A percentile compares a stretch with the other conserved stretches of the same genome.
phyloP scores from a whole-genome alignment of 1,140 invertebrate species.

The roundworm (Caenorhabditis elegans) region DNA sequence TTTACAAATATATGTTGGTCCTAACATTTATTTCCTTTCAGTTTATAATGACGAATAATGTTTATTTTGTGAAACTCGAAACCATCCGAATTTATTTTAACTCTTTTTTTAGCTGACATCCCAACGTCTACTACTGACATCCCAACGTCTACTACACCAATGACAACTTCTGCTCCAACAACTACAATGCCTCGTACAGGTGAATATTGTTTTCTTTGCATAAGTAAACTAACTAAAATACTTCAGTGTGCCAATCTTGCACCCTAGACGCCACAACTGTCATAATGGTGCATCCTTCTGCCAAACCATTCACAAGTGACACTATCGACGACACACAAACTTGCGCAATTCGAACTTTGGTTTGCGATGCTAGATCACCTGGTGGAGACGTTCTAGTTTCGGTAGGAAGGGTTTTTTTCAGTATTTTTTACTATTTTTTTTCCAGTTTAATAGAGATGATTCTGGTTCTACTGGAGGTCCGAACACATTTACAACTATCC shows the following conservation, averaged over 20 bases:
- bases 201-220: too few species aligned
- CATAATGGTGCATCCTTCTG: background rate
- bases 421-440: background rate
- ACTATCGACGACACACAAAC: background rate
- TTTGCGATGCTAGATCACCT: background rate
- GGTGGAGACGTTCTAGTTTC: background rate
- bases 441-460: background rate
- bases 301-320: slow-evolving; percentile 4
- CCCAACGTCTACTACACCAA: too few species aligned
- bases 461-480: background rate
- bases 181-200: too few species aligned
- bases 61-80: too few species aligned
- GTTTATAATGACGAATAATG: too few species aligned
- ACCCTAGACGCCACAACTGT: background rate
- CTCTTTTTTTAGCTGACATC: too few species aligned
- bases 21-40: too few species aligned
- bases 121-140: too few species aligned
- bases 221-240: too few species aligned
- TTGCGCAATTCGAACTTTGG: background rate
- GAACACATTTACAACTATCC: background rate
- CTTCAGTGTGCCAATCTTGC: background rate
- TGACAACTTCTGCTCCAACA: too few species aligned
- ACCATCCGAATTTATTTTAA: too few species aligned
- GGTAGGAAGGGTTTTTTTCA: background rate
- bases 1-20: too few species aligned